Base-by-base conservation (phyloP, 2,113 vertebrate species). In the Gopherus flavomarginatus region DNA sequence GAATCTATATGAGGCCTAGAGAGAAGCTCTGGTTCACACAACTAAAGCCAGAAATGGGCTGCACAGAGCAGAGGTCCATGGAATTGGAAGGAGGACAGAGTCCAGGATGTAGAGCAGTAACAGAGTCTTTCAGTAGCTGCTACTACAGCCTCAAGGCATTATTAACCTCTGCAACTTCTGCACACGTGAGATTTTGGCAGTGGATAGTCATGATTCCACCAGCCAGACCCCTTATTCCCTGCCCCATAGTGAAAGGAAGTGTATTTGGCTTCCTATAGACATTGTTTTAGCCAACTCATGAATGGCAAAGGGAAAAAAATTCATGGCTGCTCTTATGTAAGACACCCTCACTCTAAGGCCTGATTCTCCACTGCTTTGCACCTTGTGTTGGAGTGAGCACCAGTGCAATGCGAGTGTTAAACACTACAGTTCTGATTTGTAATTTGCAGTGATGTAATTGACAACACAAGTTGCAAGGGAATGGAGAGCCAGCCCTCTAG, bases 1-100 rank as follows among this genome's bases (percentile, higher is more conserved):
- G 5, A 35, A 3, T 1, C 2, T n/a, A 8, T 42, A 72, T 6
- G 29, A 31, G 4, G 42, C 22, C 59, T 44, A 17, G 10, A 42
- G 21, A 77, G 38, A 77, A 26, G 72, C 38, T 42, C 5, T 77
- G 21, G 42, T 24, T 77, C 27, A 69, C 35, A 69, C 17, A 69
- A 47, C 42, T 44, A 44, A 77, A 44, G 24, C 11, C 38, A 42
- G 38, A 77, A 77, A 16, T 77, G 75, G 42, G 24, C 38, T 47
- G 24, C 12, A 24, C 42, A 44, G 24, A 27, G 42, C 24, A 44
- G 38, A 77, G 42, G 42, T 47, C 10, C 42, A 13, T 14, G 75
- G 42, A 47, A 27, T 3, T 6, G 50, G 78, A 24, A 62, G 3
- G 42, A 62, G 65, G 11, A 9, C 11, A 82, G 26, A 81, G 65